These are phyloP conservation scores for Catharus bicknelli DNA, from an alignment of 2,113 vertebrate genomes.

Conservation along the genomic window DNA sequence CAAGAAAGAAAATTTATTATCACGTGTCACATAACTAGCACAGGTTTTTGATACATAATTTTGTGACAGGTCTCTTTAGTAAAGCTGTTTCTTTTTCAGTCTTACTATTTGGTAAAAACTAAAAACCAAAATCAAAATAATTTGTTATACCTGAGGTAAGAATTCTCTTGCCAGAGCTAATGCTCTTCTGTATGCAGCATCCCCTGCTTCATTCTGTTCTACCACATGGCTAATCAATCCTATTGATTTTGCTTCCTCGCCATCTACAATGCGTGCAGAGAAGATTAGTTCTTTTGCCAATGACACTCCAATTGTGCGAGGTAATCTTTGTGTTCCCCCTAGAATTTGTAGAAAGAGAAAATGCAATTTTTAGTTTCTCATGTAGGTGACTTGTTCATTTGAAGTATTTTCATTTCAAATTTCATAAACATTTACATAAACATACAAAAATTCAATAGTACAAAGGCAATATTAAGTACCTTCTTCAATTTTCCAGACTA, in stretches of 20 bases:
- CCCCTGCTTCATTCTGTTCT: slow-evolving; percentile 89
- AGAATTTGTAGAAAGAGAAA: slow-evolving; percentile 15
- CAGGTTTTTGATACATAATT: not conserved
- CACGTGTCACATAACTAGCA: not conserved
- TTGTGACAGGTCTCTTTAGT: not conserved
- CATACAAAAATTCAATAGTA: not conserved
- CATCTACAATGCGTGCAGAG: slow-evolving; percentile 87
- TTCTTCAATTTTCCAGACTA: not conserved
- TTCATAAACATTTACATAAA: not conserved
- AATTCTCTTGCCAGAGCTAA: slow-evolving; percentile 90
- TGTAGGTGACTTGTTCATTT: not conserved
- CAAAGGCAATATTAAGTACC: not conserved
- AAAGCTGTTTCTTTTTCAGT: not conserved
- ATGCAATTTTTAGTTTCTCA: not conserved
- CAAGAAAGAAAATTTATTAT: not conserved
- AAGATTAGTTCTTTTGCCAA: slow-evolving; percentile 96
- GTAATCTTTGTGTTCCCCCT: slow-evolving; percentile 95
- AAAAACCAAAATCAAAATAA: not conserved
- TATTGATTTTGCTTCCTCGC: slow-evolving; percentile 84
- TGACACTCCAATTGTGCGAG: slow-evolving; percentile 86
- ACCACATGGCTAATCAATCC: slow-evolving; percentile 89
- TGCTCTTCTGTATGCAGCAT: slow-evolving; percentile 91
- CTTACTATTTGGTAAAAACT: not conserved
- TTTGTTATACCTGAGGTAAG: slow-evolving; percentile 86
- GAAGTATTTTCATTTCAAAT: not conserved